Conservation (phyloP, 1,140 invertebrate species). For the Orius insidiosus region DNA sequence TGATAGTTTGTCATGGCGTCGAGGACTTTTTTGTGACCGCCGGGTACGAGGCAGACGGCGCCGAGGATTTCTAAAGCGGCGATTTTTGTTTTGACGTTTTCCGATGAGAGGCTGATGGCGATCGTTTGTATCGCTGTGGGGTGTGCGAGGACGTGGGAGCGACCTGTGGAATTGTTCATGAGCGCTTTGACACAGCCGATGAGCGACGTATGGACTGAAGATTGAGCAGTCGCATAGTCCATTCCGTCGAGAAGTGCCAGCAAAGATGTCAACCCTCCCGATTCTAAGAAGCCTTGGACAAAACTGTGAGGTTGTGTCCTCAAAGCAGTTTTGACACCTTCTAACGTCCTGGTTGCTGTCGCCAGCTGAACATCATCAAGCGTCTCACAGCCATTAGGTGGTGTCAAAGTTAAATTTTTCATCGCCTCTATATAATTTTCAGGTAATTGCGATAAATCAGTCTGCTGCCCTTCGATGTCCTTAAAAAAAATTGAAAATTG, state of each 20-base stretch:
- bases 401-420: constrained; percentile 25
- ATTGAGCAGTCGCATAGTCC: constrained; percentile 67
- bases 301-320: constrained; percentile 90
- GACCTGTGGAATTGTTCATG: constrained; percentile 92
- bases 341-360: constrained; percentile 55
- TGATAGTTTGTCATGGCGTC: constrained; percentile 90
- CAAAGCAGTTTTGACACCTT: constrained; percentile 81
- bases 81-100: constrained; percentile 87
- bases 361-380: not conserved
- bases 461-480: constrained; percentile 19
- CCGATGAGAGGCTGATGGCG: constrained; percentile 71
- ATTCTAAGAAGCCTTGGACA: constrained; percentile 82
- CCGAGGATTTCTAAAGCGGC: constrained; percentile 88
- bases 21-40: constrained; percentile 81
- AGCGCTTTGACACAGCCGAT: constrained; percentile 89
- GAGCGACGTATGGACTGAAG: constrained; percentile 72
- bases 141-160: constrained; percentile 85
- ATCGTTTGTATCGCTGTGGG: constrained; percentile 87
- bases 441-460: constrained; percentile 52
- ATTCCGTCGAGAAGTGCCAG: constrained; percentile 64
- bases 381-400: no score
- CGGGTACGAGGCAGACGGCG: constrained; percentile 86
- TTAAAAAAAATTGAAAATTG: no score
- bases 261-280: constrained; percentile 66
- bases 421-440: constrained; percentile 79